Evolutionary conservation across 2,888 invertebrate genomes (phyloP).

Genomic region (Synergus itoensis): DNA sequence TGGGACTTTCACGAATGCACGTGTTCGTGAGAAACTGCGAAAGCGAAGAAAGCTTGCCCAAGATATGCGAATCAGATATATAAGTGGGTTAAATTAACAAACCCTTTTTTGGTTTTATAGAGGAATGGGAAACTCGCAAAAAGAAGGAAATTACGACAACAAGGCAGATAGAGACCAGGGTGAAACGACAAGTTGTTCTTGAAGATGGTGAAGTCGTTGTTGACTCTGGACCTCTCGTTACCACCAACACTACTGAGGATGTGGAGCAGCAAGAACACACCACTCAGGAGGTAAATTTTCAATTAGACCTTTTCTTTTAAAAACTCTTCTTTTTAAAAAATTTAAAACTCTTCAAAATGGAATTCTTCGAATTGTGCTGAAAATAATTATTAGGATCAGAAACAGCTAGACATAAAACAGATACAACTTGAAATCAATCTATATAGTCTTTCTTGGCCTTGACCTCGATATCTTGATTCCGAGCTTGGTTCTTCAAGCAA

Average conservation of each 20-base stretch:
- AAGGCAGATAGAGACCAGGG: slow-evolving; percentile 93
- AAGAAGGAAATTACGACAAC: slow-evolving; percentile 94
- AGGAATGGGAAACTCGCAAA: slow-evolving; percentile 95
- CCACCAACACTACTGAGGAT: slow-evolving; percentile 94
- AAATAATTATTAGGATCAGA: background rate
- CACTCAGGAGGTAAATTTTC: slow-evolving; percentile 84
- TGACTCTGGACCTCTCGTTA: slow-evolving; percentile 93
- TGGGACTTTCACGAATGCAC: background rate
- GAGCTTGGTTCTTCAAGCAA: background rate
- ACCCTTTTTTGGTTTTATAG: slow-evolving; percentile 79
- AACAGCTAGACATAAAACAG: background rate
- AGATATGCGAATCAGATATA: background rate
- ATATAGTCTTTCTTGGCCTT: background rate
- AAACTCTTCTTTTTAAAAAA: too few relatives aligned
- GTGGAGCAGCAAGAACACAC: slow-evolving; percentile 93
- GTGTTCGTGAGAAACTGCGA: background rate
- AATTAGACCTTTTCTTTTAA: background rate
- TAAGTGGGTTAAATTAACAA: slow-evolving; percentile 38
- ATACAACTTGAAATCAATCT: background rate
- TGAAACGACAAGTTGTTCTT: slow-evolving; percentile 91
- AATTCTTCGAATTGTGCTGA: too few relatives aligned
- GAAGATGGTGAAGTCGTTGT: slow-evolving; percentile 95
- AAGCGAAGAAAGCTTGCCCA: background rate
- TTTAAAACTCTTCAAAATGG: too few relatives aligned
- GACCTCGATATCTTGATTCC: background rate